Percentiles rank a stretch among this genome's conserved stretches.
phyloP scores from a whole-genome alignment of 2,113 vertebrate genomes.

The Mohoua ochrocephala region DNA sequence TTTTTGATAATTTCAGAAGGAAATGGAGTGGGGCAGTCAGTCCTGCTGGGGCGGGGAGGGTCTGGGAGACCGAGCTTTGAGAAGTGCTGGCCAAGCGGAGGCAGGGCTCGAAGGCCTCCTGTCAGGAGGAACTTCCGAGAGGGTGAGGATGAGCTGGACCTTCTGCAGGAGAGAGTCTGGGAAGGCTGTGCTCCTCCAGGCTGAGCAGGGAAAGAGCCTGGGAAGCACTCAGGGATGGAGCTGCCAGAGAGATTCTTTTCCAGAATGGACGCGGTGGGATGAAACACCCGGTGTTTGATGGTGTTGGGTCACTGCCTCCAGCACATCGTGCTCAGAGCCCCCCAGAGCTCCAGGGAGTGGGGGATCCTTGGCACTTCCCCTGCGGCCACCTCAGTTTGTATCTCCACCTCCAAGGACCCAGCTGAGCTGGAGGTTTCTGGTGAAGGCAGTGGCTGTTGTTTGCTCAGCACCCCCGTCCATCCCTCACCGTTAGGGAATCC shows the following conservation, averaged over 20 bases:
- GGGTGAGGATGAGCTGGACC: neutral
- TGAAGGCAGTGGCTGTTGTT: neutral
- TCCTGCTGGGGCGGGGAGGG: neutral
- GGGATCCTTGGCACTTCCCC: neutral
- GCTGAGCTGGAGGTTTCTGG: neutral
- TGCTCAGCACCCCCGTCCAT: neutral
- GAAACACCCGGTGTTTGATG: neutral
- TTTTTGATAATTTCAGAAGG: neutral
- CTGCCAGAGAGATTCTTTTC: neutral
- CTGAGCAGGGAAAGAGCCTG: neutral
- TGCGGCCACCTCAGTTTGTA: accelerated
- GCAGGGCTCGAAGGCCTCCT: neutral
- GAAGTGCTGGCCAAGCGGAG: neutral
- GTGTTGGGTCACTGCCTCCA: accelerated
- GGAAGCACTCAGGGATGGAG: neutral
- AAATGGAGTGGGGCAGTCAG: neutral
- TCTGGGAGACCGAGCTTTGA: neutral
- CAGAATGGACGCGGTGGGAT: neutral
- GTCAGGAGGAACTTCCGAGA: neutral
- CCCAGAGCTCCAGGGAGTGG: accelerated
- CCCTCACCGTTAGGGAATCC: neutral
- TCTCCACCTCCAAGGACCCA: neutral
- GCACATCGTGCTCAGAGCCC: accelerated
- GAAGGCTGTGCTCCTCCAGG: neutral
- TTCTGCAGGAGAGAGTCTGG: neutral